Percentiles rank a stretch among this genome's conserved stretches.
These are phyloP conservation scores for Caloenas nicobarica DNA, from an alignment of 2,113 vertebrate species.

Conservation along the genomic window DNA sequence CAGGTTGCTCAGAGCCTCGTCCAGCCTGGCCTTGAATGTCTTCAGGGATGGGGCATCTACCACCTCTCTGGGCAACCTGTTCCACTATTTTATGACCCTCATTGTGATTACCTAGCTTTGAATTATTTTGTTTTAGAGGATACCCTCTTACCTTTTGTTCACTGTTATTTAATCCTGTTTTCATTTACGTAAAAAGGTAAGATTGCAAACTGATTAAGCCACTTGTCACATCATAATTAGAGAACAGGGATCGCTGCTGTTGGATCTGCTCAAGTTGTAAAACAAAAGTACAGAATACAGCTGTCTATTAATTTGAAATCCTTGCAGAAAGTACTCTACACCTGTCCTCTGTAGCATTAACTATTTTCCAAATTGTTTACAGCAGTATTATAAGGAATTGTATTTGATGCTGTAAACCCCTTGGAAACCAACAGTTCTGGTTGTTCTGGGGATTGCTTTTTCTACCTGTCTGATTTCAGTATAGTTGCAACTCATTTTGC, in stretches of 20 bases:
- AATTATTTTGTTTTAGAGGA: not conserved
- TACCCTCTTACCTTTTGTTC: not conserved
- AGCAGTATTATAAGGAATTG: not conserved
- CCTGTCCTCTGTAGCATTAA: not conserved
- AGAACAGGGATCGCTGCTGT: not conserved
- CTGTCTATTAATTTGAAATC: constrained; percentile 5
- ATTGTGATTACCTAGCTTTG: not conserved
- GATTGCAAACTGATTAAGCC: not conserved
- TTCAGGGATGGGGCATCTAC: too few species aligned
- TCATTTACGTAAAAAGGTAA: not conserved
- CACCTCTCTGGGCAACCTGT: too few species aligned
- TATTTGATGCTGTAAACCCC: constrained; percentile 2
- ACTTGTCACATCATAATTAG: not conserved
- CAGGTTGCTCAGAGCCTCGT: too few species aligned
- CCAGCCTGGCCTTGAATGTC: too few species aligned
- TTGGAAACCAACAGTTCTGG: constrained; percentile 5
- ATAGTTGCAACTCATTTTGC: constrained; percentile 22
- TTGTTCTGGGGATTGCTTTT: constrained; percentile 10
- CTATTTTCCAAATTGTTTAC: not conserved
- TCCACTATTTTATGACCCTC: too few species aligned
- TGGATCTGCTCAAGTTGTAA: not conserved
- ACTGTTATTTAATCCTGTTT: not conserved
- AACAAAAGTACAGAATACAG: not conserved
- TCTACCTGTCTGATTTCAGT: constrained; percentile 26
- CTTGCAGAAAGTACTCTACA: not conserved